phyloP scores from a whole-genome alignment of 2,888 invertebrate genomes.

The Xanthostigma xanthostigma region DNA sequence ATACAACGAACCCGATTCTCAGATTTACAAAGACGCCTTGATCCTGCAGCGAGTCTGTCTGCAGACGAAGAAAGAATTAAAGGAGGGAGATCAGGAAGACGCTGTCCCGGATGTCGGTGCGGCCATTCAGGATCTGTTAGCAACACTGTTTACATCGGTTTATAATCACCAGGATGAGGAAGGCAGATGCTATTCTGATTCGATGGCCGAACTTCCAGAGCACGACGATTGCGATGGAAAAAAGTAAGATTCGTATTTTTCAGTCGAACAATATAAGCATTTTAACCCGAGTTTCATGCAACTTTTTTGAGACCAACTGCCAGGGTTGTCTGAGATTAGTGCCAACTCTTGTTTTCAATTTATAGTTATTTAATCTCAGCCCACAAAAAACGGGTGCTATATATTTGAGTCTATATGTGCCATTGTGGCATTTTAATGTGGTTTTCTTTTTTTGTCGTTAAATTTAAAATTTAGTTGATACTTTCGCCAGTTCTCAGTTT shows the following conservation, averaged over 20 bases:
- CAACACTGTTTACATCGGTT: slow-evolving; percentile 80
- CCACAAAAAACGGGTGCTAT: too few species aligned
- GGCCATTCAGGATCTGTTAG: slow-evolving; percentile 79
- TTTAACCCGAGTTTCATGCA: not conserved
- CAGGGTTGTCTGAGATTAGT: not conserved
- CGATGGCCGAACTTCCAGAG: slow-evolving; percentile 84
- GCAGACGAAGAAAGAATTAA: slow-evolving; percentile 79
- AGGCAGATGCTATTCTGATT: slow-evolving; percentile 91
- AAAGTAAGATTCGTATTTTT: slow-evolving; percentile 32
- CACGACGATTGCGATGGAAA: slow-evolving; percentile 60
- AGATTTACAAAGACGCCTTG: slow-evolving; percentile 92
- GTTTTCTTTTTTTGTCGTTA: too few species aligned
- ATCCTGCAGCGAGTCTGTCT: slow-evolving; percentile 81
- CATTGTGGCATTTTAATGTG: too few species aligned
- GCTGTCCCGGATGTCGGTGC: slow-evolving; percentile 79
- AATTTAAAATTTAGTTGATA: too few species aligned
- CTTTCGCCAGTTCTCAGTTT: too few species aligned
- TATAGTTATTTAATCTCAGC: not conserved
- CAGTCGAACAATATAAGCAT: not conserved
- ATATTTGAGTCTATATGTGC: too few species aligned
- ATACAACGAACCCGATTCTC: slow-evolving; percentile 94
- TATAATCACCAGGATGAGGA: slow-evolving; percentile 96
- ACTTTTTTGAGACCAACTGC: too few species aligned
- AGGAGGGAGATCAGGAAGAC: slow-evolving; percentile 59
- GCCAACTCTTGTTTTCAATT: too few species aligned